phyloP scores from a whole-genome alignment of 2,797 vertebrate species.

The Leptatherina wallacei region DNA sequence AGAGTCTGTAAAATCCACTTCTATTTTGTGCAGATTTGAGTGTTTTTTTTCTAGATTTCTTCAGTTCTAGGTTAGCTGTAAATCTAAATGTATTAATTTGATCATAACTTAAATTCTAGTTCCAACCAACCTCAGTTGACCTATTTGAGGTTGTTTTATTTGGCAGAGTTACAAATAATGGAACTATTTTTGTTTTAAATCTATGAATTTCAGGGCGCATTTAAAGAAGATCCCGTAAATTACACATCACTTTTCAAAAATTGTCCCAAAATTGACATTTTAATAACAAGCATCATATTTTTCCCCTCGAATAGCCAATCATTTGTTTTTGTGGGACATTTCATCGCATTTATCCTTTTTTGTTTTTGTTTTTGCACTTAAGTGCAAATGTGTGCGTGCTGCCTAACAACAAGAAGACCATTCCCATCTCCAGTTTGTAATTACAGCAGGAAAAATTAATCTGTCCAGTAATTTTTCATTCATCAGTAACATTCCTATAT shows the following conservation, averaged over 20 bases:
- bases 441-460: conserved; percentile 77
- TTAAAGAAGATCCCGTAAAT: background rate
- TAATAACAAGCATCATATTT: background rate
- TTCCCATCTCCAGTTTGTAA: conserved; percentile 74
- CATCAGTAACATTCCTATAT: conserved; percentile 78
- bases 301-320: conserved; percentile 7
- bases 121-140: background rate
- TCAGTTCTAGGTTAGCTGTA: background rate
- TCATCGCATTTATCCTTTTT: conserved; percentile 21
- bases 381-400: conserved; percentile 63
- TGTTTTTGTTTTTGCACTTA: conserved; percentile 46
- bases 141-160: too few species aligned
- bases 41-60: too few species aligned
- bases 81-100: background rate
- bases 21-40: too few species aligned
- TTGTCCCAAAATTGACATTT: background rate
- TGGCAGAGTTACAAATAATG: background rate
- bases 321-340: conserved; percentile 35
- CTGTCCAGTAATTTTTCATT: conserved; percentile 77
- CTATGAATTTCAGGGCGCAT: background rate
- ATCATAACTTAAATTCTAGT: background rate
- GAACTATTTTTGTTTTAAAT: background rate
- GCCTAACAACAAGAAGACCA: conserved; percentile 68
- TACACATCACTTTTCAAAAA: background rate
- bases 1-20: too few species aligned